A percentile compares a stretch with the other conserved stretches of the same genome.
These are phyloP conservation scores for Channa argus DNA, from an alignment of 2,113 vertebrate species.

Conservation along the genomic window DNA sequence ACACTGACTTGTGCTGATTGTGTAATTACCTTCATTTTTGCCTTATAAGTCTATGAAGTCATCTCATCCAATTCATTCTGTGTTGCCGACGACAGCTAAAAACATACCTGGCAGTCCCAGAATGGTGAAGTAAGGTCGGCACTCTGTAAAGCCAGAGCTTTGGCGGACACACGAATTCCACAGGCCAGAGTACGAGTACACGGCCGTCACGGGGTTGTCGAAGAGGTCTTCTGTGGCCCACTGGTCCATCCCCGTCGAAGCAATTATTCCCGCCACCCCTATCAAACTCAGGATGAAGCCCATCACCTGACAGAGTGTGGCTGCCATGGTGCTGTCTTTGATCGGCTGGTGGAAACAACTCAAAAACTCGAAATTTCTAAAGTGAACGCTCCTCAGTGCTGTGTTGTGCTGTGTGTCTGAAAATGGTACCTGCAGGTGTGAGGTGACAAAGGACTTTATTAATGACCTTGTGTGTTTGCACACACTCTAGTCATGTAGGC, in stretches of 20 bases:
- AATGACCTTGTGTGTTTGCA: slow-evolving; percentile 58
- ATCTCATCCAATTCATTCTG: too few relatives aligned
- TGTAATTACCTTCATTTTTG: too few relatives aligned
- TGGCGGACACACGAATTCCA: slow-evolving; percentile 91
- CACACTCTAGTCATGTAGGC: slow-evolving; percentile 31
- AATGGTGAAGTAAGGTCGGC: slow-evolving; percentile 90
- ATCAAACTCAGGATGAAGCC: slow-evolving; percentile 87
- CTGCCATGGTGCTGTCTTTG: slow-evolving; percentile 78
- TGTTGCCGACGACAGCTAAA: neutral
- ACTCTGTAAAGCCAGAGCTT: slow-evolving; percentile 91
- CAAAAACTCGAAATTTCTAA: neutral
- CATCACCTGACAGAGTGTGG: slow-evolving; percentile 89
- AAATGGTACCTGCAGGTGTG: slow-evolving; percentile 47
- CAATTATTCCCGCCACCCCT: slow-evolving; percentile 85
- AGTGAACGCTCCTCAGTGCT: neutral
- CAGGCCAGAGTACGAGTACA: slow-evolving; percentile 90
- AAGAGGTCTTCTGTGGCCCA: slow-evolving; percentile 92
- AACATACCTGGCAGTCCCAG: slow-evolving; percentile 90
- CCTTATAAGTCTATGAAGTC: neutral
- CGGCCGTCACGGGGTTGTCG: slow-evolving; percentile 86
- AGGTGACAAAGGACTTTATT: slow-evolving; percentile 54
- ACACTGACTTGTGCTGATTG: too few relatives aligned
- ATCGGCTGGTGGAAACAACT: neutral
- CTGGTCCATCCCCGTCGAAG: slow-evolving; percentile 90
- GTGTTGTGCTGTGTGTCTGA: slow-evolving; percentile 32